Evolutionary conservation across 2,888 invertebrate species (phyloP), one percentile per base, ranked within the genome.

Genomic region (Stenurella melanura): DNA sequence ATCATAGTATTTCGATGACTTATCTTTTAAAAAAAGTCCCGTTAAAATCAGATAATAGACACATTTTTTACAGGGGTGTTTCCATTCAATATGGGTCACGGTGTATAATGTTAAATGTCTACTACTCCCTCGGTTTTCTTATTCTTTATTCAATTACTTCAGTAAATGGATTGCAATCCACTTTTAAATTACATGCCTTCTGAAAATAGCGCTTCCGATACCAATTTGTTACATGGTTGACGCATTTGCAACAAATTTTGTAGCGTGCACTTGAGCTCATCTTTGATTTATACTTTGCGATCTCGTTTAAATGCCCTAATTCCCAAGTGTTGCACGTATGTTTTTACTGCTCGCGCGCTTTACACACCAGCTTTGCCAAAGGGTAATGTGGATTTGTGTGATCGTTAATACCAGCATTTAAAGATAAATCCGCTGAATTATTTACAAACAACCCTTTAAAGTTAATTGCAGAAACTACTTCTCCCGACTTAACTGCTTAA

Each of bases 281-380:
- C 15, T 50, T n/a, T 50, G 50, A 50, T 50, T 50, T 50, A 50
- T n/a, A n/a, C n/a, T 15, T 15, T n/a, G 50, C 5, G n/a, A n/a
- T 50, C n/a, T 15, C n/a, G 50, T 50, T 50, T 50, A 50, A 50
- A 50, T 50, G 50, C 5, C n/a, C 50, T 50, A 50, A 50, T 50
- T 50, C n/a, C 50, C 50, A 50, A 50, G 50, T 50, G 50, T 50
- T 50, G 50, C 50, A 50, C 50, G 50, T 50, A 50, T n/a, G n/a
- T 50, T 50, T 50, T 50, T 50, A 50, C 50, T 50, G 50, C 50
- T 50, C 15, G n/a, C n/a, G n/a, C 50, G n/a, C 50, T 50, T 50
- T 50, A 50, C 50, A 50, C 50, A 50, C 50, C 42, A n/a, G 50
- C 50, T 50, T n/a, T 50, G 50, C 50, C 50, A 50, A 50, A 17